Percentiles rank a stretch among this genome's conserved stretches.
phyloP scores from a whole-genome alignment of 1,140 invertebrate species.

The Micrasema minimum region DNA sequence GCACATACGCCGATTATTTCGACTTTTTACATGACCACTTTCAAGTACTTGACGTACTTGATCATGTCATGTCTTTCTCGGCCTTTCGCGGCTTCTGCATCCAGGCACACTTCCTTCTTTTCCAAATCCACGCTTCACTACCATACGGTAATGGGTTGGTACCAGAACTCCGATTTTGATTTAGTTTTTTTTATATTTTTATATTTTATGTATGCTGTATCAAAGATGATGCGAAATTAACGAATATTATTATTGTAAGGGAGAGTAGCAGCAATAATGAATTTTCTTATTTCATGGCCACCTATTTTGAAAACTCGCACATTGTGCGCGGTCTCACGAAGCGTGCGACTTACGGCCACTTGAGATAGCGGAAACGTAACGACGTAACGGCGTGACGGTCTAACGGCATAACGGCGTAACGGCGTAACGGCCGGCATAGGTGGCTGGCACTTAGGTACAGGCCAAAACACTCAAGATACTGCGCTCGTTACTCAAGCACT shows the following conservation, averaged over 20 bases:
- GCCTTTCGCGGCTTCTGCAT: too few species aligned
- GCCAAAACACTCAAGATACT: conserved; percentile 7
- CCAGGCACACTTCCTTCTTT: too few species aligned
- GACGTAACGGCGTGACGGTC: neutral
- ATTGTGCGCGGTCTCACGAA: neutral
- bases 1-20: too few species aligned
- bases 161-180: too few species aligned
- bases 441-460: conserved; percentile 11
- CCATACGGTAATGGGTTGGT: too few species aligned
- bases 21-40: too few species aligned
- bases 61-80: too few species aligned
- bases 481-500: too few species aligned
- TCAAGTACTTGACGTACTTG: too few species aligned
- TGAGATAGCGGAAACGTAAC: conserved; percentile 5
- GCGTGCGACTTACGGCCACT: conserved; percentile 26
- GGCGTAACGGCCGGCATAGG: conserved; percentile 21
- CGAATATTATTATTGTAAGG: neutral
- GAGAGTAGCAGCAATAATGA: neutral
- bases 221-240: too few species aligned
- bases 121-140: too few species aligned
- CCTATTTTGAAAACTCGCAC: neutral
- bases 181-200: neutral
- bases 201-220: neutral
- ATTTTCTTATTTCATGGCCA: neutral
- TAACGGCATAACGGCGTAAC: too few species aligned